phyloP scores from a whole-genome alignment of 1,140 invertebrate species.

The Aphelinus certus region DNA sequence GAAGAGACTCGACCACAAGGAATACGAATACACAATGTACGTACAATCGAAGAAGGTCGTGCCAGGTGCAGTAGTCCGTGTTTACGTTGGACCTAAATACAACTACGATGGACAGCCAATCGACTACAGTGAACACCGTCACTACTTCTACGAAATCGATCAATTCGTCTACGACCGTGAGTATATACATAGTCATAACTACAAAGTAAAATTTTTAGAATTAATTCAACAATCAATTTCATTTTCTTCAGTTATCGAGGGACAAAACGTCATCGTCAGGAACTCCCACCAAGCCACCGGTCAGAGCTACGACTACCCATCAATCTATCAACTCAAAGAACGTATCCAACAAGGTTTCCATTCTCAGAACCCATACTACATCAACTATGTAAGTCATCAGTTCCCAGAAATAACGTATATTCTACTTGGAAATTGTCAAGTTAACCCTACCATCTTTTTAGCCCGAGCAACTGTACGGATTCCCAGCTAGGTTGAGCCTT shows the following conservation, averaged over 20 bases:
- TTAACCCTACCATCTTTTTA: conserved; percentile 41
- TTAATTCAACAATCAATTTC: neutral
- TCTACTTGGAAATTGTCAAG: neutral
- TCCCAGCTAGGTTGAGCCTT: conserved; percentile 69
- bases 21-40: conserved; percentile 69
- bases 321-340: conserved; percentile 69
- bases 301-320: conserved; percentile 71
- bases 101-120: conserved; percentile 67
- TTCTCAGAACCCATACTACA: conserved; percentile 64
- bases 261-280: conserved; percentile 74
- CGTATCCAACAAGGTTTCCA: conserved; percentile 62
- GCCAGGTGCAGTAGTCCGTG: conserved; percentile 62
- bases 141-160: conserved; percentile 74
- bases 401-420: neutral
- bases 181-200: conserved; percentile 36
- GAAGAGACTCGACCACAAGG: conserved; percentile 72
- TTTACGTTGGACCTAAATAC: conserved; percentile 71
- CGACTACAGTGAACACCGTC: conserved; percentile 69
- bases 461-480: conserved; percentile 65
- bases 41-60: conserved; percentile 63
- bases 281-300: conserved; percentile 72
- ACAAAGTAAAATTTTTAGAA: conserved; percentile 53
- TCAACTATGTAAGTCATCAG: conserved; percentile 58
- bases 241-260: conserved; percentile 66
- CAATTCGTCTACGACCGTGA: conserved; percentile 71